These are phyloP conservation scores for Chamaea fasciata DNA, from an alignment of 2,113 vertebrate genomes.

Conservation along the genomic window DNA sequence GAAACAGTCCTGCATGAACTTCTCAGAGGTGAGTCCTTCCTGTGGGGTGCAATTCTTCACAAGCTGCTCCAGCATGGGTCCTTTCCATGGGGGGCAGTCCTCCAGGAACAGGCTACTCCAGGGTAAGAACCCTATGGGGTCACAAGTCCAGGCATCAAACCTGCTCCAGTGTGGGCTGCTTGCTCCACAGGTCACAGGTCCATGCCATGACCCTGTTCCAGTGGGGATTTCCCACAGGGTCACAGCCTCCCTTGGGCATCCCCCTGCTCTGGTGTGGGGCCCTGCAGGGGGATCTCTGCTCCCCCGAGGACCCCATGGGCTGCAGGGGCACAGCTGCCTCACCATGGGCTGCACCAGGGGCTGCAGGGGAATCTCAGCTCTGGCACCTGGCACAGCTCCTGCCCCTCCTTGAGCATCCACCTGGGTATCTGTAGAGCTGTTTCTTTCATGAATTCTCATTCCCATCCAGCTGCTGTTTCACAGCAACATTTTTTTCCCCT, in stretches of 20 bases:
- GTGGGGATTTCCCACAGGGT: background rate
- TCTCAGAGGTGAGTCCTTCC: background rate
- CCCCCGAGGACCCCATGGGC: background rate
- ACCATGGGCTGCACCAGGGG: background rate
- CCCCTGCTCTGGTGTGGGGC: fast-evolving
- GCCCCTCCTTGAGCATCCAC: background rate
- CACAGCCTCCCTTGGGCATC: background rate
- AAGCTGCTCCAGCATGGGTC: fast-evolving
- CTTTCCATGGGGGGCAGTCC: background rate
- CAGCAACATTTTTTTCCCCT: background rate
- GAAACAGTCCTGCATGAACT: background rate
- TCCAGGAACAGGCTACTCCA: background rate
- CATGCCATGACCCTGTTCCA: background rate
- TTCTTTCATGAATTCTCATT: background rate
- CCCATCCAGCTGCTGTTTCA: background rate
- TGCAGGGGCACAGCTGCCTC: background rate
- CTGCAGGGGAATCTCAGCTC: background rate
- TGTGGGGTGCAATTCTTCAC: fast-evolving
- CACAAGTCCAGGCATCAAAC: background rate
- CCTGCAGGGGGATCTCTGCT: background rate
- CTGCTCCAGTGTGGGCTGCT: fast-evolving
- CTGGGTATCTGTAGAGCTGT: background rate
- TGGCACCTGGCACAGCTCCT: background rate
- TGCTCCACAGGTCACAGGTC: background rate
- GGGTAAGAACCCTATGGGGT: fast-evolving